Evolutionary conservation across 2,113 vertebrate species (phyloP).

Genomic region (Erythrolamprus reginae): DNA sequence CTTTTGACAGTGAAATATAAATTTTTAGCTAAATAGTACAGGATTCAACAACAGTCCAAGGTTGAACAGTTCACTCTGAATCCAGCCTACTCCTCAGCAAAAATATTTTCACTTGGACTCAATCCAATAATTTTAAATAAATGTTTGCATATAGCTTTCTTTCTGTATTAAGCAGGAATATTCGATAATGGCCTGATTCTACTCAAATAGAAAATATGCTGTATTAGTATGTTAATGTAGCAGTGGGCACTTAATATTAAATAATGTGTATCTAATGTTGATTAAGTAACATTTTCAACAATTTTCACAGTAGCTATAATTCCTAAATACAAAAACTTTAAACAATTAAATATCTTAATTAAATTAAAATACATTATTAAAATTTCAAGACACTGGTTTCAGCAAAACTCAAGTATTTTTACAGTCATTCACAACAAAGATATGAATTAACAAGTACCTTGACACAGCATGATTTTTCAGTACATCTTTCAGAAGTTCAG

Average conservation of each 20-base stretch:
- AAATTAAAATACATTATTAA: background rate
- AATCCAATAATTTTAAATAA: background rate
- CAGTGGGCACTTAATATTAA: background rate
- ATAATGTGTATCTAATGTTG: background rate
- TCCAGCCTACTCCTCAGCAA: background rate
- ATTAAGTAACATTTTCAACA: background rate
- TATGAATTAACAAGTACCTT: constrained; percentile 71
- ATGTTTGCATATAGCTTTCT: background rate
- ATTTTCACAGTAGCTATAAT: background rate
- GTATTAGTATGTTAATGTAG: background rate
- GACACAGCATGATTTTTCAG: constrained; percentile 98
- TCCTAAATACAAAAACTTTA: background rate
- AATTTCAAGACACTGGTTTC: background rate
- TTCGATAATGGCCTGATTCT: background rate
- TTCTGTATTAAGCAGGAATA: background rate
- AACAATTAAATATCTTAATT: background rate
- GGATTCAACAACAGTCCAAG: background rate
- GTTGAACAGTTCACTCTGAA: background rate
- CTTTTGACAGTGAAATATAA: background rate
- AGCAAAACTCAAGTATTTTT: background rate
- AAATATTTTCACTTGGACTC: background rate
- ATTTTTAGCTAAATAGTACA: background rate
- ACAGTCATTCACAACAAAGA: background rate
- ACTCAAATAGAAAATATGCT: background rate
- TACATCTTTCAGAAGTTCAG: constrained; percentile 97